Evolutionary conservation across 2,888 invertebrate species (phyloP), one percentile per base, ranked within the genome.

Genomic region (Sminthurides aquaticus): DNA sequence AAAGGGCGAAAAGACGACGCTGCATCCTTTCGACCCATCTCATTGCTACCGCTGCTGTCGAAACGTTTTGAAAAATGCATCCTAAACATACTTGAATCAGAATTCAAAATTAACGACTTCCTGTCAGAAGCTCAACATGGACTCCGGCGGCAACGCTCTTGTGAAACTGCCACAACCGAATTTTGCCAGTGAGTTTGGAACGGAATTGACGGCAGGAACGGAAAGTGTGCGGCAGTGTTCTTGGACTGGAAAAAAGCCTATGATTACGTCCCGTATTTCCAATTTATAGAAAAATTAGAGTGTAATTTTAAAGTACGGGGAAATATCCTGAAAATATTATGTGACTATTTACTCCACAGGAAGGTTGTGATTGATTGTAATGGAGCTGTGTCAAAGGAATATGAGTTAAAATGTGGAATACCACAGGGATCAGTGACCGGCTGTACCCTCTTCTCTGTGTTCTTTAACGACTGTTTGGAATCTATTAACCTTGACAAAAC

Each of bases 31-130:
- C 48, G 60, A 25, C 60, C 49, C 15, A 60, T 60, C 15, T 24
- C 49, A 5, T n/a, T 49, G 15, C 49, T 60, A 11, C 60, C 60
- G 8, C 2, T 49, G 2, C 18, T 60, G 25, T 43, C 22, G n/a
- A 60, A 60, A 60, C 20, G 48, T 15, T 25, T 60, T 2, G 60
- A 60, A 60, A 48, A 49, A 48, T 43, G 34, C n/a, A 49, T 60
- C 8, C 49, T 11, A 18, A 18, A 49, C 3, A 49, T 43, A 48
- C 25, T 60, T 18, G n/a, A 25, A 3, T 26, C 1, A 8, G 5
- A 3, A 2, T n/a, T 49, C 2, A 27, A 60, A 25, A n/a, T 2
- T 18, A 48, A 25, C 1, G 20, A 24, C 2, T n/a, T 49, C 2
- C 60, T 60, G 8, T 34, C 34, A 25, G 34, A 2, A 18, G 20